Evolutionary conservation across 64 coral and sea anemone species (phyloP).

Genomic region (Actinia equina): DNA sequence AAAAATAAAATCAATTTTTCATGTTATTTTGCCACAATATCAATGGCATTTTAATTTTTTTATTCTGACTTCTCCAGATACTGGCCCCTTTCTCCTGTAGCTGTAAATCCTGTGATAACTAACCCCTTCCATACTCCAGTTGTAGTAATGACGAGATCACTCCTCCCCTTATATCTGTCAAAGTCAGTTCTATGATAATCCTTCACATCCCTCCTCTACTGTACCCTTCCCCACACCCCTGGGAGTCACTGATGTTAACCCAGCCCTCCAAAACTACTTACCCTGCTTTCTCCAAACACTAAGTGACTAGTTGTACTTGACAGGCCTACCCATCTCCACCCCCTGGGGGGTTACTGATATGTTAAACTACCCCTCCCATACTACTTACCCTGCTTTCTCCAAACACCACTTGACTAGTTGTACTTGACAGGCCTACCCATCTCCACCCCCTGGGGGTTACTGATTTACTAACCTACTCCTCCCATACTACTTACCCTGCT

Average conservation of each 20-base stretch:
- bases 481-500: slow-evolving; percentile 50
- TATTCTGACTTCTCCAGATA: slow-evolving; percentile 27
- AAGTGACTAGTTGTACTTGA: not conserved
- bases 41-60: not conserved
- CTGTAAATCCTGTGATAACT: not conserved
- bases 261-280: not conserved
- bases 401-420: not conserved
- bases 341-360: not conserved
- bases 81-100: no score
- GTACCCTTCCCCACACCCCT: not conserved
- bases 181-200: not conserved
- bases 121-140: not conserved
- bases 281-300: slow-evolving; percentile 23
- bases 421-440: not conserved
- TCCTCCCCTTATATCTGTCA: not conserved
- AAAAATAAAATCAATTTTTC: not conserved
- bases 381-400: slow-evolving; percentile 46
- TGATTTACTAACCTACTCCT: no score
- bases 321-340: not conserved
- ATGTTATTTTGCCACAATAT: not conserved
- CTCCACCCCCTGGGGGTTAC: not conserved
- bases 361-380: no score
- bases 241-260: not conserved
- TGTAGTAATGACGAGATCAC: not conserved
- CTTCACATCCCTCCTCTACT: not conserved